phyloP scores from a whole-genome alignment of 2,888 invertebrate genomes.

The Parnassius orleans region DNA sequence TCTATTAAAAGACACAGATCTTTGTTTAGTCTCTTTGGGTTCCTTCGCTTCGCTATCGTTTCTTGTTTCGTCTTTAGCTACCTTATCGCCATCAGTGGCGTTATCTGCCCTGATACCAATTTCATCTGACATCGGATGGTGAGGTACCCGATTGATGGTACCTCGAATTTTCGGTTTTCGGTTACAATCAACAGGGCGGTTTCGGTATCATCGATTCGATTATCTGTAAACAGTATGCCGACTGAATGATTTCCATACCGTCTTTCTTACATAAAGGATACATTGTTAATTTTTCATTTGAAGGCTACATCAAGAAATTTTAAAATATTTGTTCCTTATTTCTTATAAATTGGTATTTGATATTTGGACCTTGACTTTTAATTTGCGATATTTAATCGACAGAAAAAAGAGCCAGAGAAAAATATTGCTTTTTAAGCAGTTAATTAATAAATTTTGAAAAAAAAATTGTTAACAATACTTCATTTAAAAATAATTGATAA shows the following conservation, averaged over 20 bases:
- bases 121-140: conserved; percentile 71
- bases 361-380: too few relatives aligned
- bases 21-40: conserved; percentile 71
- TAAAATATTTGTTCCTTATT: too few relatives aligned
- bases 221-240: conserved; percentile 58
- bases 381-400: too few relatives aligned
- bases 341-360: too few relatives aligned
- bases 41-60: conserved; percentile 61
- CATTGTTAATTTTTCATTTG: too few relatives aligned
- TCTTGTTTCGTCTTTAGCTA: conserved; percentile 51
- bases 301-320: too few relatives aligned
- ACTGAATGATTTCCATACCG: conserved; percentile 1
- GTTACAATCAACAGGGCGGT: conserved; percentile 42
- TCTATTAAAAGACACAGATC: conserved; percentile 93
- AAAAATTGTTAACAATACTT: too few relatives aligned
- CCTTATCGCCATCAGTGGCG: conserved; percentile 67
- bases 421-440: too few relatives aligned
- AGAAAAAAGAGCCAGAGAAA: too few relatives aligned
- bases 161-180: conserved; percentile 42
- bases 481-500: too few relatives aligned
- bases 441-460: too few relatives aligned
- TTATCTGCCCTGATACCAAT: conserved; percentile 61
- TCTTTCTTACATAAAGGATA: neutral
- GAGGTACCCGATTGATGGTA: conserved; percentile 65
- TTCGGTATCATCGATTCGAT: conserved; percentile 66